These are phyloP conservation scores for Pelvicachromis taeniatus DNA, from an alignment of 2,113 vertebrate species.

Conservation along the genomic window DNA sequence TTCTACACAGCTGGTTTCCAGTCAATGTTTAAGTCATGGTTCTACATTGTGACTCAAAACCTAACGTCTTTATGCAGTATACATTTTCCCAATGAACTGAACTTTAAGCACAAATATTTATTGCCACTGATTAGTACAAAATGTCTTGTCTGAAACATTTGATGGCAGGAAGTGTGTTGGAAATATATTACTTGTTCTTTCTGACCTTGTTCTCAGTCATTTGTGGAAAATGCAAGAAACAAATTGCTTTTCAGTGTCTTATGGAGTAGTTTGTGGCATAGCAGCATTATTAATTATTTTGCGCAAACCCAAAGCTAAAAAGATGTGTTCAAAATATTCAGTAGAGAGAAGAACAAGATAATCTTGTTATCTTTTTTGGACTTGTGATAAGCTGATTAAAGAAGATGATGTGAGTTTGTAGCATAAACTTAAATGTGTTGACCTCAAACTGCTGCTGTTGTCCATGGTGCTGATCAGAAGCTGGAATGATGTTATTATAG, in stretches of 20 bases:
- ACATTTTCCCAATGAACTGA: neutral
- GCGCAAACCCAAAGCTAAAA: neutral
- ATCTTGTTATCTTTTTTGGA: no score
- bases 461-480: no score
- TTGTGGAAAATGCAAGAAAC: neutral
- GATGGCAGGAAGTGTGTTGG: accelerated
- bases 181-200: neutral
- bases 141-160: neutral
- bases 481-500: no score
- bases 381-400: no score
- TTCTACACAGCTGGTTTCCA: neutral
- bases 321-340: no score
- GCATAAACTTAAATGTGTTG: no score
- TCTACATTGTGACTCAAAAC: neutral
- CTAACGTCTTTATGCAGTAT: neutral
- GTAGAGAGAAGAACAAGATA: no score
- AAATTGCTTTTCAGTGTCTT: accelerated
- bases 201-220: neutral
- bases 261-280: neutral
- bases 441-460: no score
- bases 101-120: neutral
- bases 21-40: neutral
- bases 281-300: neutral
- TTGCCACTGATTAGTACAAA: neutral
- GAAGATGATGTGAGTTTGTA: no score